Evolutionary conservation across 2,888 invertebrate species (phyloP).

Genomic region (Diplolepis rosae): DNA sequence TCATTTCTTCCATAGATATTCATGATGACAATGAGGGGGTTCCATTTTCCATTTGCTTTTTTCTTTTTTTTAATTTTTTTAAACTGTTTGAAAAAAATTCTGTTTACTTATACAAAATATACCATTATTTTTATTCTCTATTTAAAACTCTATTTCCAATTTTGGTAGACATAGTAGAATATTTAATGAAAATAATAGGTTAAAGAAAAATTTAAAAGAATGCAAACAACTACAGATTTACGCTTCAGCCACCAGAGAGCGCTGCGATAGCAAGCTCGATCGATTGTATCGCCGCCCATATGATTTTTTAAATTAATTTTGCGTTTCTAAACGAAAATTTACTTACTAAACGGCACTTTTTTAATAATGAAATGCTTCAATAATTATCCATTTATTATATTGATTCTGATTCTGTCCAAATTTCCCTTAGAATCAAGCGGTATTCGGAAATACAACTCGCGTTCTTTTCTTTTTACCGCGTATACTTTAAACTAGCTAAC

Average conservation of each 20-base stretch:
- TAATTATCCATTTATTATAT: background rate
- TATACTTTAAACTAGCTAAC: slow-evolving; percentile 70
- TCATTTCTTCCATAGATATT: no score
- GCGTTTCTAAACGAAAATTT: background rate
- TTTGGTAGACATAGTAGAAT: no score
- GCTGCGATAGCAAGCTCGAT: slow-evolving; percentile 59
- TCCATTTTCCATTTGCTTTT: no score
- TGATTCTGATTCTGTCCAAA: background rate
- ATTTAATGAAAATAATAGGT: no score
- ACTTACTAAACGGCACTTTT: slow-evolving; percentile 40
- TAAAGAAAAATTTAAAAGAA: no score
- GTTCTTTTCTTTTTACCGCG: slow-evolving; percentile 73
- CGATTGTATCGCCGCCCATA: slow-evolving; percentile 55
- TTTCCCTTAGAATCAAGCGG: slow-evolving; percentile 33
- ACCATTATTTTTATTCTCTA: no score
- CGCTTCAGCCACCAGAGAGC: slow-evolving; percentile 40
- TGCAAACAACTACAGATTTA: background rate
- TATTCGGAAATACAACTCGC: slow-evolving; percentile 49
- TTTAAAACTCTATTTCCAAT: no score
- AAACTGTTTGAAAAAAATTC: no score
- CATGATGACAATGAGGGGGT: no score
- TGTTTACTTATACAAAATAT: no score
- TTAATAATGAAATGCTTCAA: slow-evolving; percentile 30
- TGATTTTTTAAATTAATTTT: slow-evolving; percentile 18
- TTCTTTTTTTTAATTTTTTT: no score